Conservation (phyloP, 2,888 invertebrate species). For the Polylopha cassiicola region DNA sequence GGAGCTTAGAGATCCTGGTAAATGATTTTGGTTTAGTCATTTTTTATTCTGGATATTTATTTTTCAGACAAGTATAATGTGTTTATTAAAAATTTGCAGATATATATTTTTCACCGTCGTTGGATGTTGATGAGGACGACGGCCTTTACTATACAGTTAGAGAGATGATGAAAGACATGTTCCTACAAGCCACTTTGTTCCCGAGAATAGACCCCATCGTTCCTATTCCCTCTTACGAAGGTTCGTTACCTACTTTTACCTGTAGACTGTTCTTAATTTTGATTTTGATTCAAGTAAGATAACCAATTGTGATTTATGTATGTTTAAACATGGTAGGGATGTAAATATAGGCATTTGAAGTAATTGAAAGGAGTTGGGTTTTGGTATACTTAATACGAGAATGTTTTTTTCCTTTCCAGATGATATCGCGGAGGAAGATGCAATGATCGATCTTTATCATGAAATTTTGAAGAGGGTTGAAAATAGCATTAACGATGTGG, state of each 20-base stretch:
- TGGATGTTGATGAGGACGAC: slow-evolving; percentile 80
- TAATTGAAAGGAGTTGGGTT: too few species aligned
- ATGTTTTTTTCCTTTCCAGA: too few species aligned
- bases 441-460: slow-evolving; percentile 76
- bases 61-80: background rate
- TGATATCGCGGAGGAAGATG: slow-evolving; percentile 77
- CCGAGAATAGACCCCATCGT: slow-evolving; percentile 78
- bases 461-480: slow-evolving; percentile 74
- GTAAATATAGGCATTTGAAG: too few species aligned
- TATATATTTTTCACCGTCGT: slow-evolving; percentile 84
- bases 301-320: too few species aligned
- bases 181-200: slow-evolving; percentile 84
- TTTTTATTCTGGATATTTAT: background rate
- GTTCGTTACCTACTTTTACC: too few species aligned
- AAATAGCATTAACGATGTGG: slow-evolving; percentile 57
- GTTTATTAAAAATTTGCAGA: slow-evolving; percentile 42
- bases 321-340: too few species aligned
- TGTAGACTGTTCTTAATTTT: too few species aligned
- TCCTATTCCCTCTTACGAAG: slow-evolving; percentile 60
- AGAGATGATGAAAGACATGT: slow-evolving; percentile 85
- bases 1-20: slow-evolving; percentile 83
- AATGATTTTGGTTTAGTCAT: background rate
- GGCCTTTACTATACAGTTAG: slow-evolving; percentile 83
- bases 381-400: too few species aligned
- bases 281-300: too few species aligned